phyloP scores from a whole-genome alignment of 2,888 invertebrate genomes.

The Xanthia togata region DNA sequence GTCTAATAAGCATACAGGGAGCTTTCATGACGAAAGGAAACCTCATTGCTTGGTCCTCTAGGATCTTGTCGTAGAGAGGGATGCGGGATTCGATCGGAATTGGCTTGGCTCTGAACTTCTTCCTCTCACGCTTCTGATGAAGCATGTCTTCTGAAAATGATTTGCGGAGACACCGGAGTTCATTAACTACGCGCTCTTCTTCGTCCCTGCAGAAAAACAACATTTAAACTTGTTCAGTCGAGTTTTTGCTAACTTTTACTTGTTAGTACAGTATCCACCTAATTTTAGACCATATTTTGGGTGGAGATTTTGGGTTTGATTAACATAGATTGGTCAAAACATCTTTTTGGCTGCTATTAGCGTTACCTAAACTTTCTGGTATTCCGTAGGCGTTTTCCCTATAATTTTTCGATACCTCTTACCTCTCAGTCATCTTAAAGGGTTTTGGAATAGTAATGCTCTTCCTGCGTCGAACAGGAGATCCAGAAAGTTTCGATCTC shows the following conservation, averaged over 20 bases:
- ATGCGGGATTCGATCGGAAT: conserved; percentile 93
- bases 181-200: conserved; percentile 90
- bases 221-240: background rate
- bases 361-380: background rate
- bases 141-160: conserved; percentile 87
- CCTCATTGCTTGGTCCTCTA: conserved; percentile 94
- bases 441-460: conserved; percentile 92
- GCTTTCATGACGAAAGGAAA: conserved; percentile 75
- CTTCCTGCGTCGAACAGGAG: conserved; percentile 76
- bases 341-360: background rate
- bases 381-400: background rate
- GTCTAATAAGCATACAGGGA: conserved; percentile 76
- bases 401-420: conserved; percentile 44
- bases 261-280: background rate
- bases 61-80: conserved; percentile 93
- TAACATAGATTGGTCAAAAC: background rate
- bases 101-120: conserved; percentile 91
- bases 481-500: conserved; percentile 79
- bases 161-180: conserved; percentile 85
- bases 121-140: conserved; percentile 87
- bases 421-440: conserved; percentile 93
- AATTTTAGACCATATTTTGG: background rate
- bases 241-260: background rate
- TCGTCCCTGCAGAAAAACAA: conserved; percentile 90
- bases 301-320: background rate